Conservation (phyloP, 2,888 invertebrate species). For the Agrotis ipsilon region DNA sequence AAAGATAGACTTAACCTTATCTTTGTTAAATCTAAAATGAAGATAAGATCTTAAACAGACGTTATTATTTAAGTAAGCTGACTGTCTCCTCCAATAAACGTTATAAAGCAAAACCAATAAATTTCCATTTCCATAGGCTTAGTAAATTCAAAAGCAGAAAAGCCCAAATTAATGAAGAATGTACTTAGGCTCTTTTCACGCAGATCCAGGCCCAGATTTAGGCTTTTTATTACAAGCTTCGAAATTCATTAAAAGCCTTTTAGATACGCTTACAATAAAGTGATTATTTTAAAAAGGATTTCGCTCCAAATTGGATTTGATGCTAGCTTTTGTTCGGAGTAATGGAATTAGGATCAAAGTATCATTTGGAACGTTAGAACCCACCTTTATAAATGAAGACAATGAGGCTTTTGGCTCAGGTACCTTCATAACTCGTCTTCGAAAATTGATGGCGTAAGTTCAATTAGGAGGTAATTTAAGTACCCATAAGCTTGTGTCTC, state of each 20-base stretch:
- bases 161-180: conserved; percentile 11
- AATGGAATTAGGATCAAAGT: conserved; percentile 50
- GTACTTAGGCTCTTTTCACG: conserved; percentile 22
- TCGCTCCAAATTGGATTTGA: conserved; percentile 36
- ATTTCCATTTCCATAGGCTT: background rate
- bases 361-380: conserved; percentile 26
- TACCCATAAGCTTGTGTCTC: background rate
- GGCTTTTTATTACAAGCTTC: conserved; percentile 8
- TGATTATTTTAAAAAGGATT: conserved; percentile 33
- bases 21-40: background rate
- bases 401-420: conserved; percentile 19
- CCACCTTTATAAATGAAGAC: conserved; percentile 32
- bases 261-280: conserved; percentile 41
- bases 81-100: conserved; percentile 5
- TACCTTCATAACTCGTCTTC: conserved; percentile 6
- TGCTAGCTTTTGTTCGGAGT: conserved; percentile 49
- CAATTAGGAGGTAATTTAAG: conserved; percentile 9
- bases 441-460: conserved; percentile 30
- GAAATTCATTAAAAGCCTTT: conserved; percentile 39
- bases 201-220: background rate
- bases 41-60: background rate
- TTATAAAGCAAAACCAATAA: background rate
- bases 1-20: background rate
- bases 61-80: background rate
- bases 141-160: background rate